Evolutionary conservation across 2,888 invertebrate genomes (phyloP).

Genomic region (Digitonthophagus gazella): DNA sequence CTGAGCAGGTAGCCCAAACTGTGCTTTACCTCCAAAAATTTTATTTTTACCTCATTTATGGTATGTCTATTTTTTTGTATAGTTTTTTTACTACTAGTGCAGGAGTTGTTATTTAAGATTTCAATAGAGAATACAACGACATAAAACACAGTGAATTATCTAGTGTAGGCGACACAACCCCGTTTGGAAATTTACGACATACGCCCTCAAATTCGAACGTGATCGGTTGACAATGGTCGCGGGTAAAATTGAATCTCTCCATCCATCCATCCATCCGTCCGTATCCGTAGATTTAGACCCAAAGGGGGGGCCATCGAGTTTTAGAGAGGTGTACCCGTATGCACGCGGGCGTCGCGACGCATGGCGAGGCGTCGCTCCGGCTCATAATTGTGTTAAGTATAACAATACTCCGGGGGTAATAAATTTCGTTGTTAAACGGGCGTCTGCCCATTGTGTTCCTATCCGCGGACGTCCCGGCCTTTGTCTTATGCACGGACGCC

Average conservation of each 20-base stretch:
- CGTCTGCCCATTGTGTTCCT: conserved; percentile 25
- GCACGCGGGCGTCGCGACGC: conserved; percentile 14
- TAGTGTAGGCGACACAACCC: background rate
- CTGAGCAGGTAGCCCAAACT: no score
- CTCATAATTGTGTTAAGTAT: conserved; percentile 30
- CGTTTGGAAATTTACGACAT: background rate
- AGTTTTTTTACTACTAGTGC: no score
- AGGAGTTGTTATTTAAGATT: no score
- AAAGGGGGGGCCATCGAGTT: conserved; percentile 1
- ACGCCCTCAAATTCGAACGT: conserved; percentile 6
- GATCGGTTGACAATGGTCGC: conserved; percentile 2
- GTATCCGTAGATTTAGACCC: conserved; percentile 3
- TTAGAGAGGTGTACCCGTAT: conserved; percentile 14
- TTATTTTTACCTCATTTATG: no score
- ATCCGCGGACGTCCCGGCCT: conserved; percentile 26
- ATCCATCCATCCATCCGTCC: background rate
- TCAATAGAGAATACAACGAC: no score
- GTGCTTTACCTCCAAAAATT: no score
- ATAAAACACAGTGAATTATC: background rate
- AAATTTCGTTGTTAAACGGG: conserved; percentile 25
- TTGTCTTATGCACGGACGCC: conserved; percentile 42
- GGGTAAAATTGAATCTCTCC: conserved; percentile 10
- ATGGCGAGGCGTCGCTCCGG: background rate
- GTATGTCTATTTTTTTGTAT: no score
- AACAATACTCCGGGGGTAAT: conserved; percentile 27